phyloP scores from a whole-genome alignment of 2,797 vertebrate species.

The Coranthus polyacanthus region DNA sequence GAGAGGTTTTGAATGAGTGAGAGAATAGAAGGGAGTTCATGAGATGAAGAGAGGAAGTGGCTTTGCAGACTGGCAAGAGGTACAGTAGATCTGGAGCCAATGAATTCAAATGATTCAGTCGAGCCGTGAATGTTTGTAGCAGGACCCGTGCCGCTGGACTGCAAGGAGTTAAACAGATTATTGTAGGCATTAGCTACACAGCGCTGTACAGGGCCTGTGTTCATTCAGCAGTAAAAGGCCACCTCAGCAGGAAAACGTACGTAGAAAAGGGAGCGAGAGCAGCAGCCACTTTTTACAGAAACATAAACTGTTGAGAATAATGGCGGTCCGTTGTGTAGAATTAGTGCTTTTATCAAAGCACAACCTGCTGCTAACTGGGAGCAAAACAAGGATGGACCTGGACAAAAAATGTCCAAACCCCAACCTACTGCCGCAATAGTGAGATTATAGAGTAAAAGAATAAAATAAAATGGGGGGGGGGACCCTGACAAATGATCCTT shows the following conservation, averaged over 20 bases:
- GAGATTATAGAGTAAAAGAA: background rate
- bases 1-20: slow-evolving; percentile 4
- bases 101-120: slow-evolving; percentile 15
- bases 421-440: background rate
- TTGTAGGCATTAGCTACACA: slow-evolving; percentile 51
- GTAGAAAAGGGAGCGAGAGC: slow-evolving; percentile 7
- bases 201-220: slow-evolving; percentile 26
- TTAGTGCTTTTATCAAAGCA: slow-evolving; percentile 54
- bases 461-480: background rate
- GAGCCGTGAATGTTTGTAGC: slow-evolving; percentile 3
- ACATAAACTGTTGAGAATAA: slow-evolving; percentile 40
- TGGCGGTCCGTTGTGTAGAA: slow-evolving; percentile 42
- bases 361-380: slow-evolving; percentile 40
- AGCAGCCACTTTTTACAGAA: slow-evolving; percentile 14
- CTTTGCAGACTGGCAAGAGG: slow-evolving; percentile 25
- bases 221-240: slow-evolving; percentile 59
- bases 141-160: background rate
- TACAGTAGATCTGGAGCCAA: slow-evolving; percentile 7
- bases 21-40: slow-evolving; percentile 5
- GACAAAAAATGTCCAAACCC: slow-evolving; percentile 7
- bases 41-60: slow-evolving; percentile 1
- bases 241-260: slow-evolving; percentile 57
- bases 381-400: slow-evolving; percentile 13
- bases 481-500: background rate
- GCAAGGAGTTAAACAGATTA: slow-evolving; percentile 66